phyloP scores from a whole-genome alignment of 2,888 invertebrate species.

The Criorhina ranunculi region DNA sequence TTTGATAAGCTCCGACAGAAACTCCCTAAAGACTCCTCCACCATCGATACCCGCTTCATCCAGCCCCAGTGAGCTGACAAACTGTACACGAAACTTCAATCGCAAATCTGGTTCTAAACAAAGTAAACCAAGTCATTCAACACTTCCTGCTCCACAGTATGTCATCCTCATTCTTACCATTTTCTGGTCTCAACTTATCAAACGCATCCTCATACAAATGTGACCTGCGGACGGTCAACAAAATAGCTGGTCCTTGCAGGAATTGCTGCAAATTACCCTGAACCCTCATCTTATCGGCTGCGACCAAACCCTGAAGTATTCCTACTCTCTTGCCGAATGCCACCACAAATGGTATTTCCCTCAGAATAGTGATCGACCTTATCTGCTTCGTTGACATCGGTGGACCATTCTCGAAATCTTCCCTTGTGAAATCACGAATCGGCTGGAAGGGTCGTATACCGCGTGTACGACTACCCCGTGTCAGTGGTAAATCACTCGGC shows the following conservation, averaged over 20 bases:
- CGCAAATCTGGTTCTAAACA: slow-evolving; percentile 93
- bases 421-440: slow-evolving; percentile 86
- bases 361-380: slow-evolving; percentile 93
- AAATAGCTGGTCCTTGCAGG: slow-evolving; percentile 90
- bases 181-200: slow-evolving; percentile 95
- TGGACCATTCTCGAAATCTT: slow-evolving; percentile 90
- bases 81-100: slow-evolving; percentile 93
- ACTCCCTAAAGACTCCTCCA: slow-evolving; percentile 98
- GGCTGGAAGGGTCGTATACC: slow-evolving; percentile 86
- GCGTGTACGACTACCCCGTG: slow-evolving; percentile 85
- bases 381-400: slow-evolving; percentile 95
- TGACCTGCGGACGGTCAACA: slow-evolving; percentile 92
- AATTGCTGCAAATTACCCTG: slow-evolving; percentile 91
- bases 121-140: neutral
- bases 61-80: slow-evolving; percentile 95
- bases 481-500: slow-evolving; percentile 86
- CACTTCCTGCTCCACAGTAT: too few relatives aligned
- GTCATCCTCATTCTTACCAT: slow-evolving; percentile 87
- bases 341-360: slow-evolving; percentile 97
- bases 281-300: slow-evolving; percentile 85
- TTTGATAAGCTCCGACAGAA: slow-evolving; percentile 96
- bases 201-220: slow-evolving; percentile 99
- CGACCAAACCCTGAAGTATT: slow-evolving; percentile 90
- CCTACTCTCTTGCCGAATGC: slow-evolving; percentile 95
- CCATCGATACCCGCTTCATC: slow-evolving; percentile 99